Evolutionary conservation across 1,140 invertebrate species (phyloP).

Genomic region (Hylaeus anthracinus): DNA sequence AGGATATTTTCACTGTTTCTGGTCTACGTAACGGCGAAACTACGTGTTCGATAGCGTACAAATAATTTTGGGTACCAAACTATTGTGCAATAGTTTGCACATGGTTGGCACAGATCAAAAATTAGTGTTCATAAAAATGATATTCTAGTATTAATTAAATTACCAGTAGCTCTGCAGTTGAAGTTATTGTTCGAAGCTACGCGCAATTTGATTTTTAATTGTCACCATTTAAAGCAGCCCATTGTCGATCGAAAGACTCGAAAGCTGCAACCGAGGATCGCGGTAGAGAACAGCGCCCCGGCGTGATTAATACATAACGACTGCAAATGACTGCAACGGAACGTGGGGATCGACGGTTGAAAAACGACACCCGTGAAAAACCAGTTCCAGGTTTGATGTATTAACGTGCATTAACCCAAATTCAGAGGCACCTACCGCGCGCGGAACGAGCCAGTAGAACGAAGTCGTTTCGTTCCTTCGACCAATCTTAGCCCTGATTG

Average conservation of each 20-base stretch:
- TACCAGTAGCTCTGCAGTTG: too few relatives aligned
- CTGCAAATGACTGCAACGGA: slow-evolving; percentile 27
- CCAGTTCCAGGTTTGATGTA: slow-evolving; percentile 58
- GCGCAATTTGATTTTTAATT: neutral
- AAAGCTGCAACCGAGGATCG: neutral
- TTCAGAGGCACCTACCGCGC: slow-evolving; percentile 45
- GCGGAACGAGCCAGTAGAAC: slow-evolving; percentile 17
- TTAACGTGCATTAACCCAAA: slow-evolving; percentile 64
- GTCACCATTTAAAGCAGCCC: neutral
- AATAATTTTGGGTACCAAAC: too few relatives aligned
- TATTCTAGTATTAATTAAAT: too few relatives aligned
- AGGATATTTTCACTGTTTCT: too few relatives aligned
- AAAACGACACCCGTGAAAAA: slow-evolving; percentile 43
- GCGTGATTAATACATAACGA: slow-evolving; percentile 39
- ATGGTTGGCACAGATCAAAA: too few relatives aligned
- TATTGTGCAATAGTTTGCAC: too few relatives aligned
- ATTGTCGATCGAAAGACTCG: neutral
- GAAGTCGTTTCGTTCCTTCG: slow-evolving; percentile 38
- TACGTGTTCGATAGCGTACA: too few relatives aligned
- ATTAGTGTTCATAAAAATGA: too few relatives aligned
- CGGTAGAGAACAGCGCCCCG: neutral
- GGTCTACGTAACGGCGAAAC: too few relatives aligned
- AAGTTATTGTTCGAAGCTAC: too few relatives aligned
- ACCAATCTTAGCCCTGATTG: slow-evolving; percentile 48
- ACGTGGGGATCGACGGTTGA: slow-evolving; percentile 29